phyloP scores from a whole-genome alignment of 2,113 vertebrate species.

The Junco hyemalis region DNA sequence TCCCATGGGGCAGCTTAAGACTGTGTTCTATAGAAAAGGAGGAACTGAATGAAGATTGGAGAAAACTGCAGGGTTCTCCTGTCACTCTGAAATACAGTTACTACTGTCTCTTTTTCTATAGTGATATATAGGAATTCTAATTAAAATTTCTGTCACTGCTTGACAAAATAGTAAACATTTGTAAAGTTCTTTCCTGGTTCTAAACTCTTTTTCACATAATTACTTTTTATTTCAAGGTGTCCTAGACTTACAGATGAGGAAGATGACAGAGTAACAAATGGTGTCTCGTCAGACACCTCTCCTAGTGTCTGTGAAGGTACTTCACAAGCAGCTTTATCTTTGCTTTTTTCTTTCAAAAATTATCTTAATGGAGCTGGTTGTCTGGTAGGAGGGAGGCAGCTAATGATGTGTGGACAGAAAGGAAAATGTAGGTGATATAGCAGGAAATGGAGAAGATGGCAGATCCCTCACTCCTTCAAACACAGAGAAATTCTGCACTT shows the following conservation, averaged over 20 bases:
- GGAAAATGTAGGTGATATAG: neutral
- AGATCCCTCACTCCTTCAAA: slow-evolving; percentile 34
- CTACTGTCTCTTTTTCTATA: neutral
- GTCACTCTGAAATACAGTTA: neutral
- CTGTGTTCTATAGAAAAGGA: neutral
- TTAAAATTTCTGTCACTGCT: neutral
- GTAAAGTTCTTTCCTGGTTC: neutral
- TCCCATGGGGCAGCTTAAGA: neutral
- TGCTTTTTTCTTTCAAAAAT: neutral
- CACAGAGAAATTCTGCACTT: slow-evolving; percentile 21
- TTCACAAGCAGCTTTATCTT: neutral
- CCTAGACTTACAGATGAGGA: neutral
- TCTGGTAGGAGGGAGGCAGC: neutral
- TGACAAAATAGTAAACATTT: neutral
- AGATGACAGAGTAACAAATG: neutral
- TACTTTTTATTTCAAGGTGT: neutral
- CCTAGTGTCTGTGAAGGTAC: neutral
- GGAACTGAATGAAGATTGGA: neutral
- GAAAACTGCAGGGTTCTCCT: neutral
- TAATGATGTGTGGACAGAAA: neutral
- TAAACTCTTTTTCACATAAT: neutral
- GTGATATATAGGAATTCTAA: neutral
- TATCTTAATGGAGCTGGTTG: neutral
- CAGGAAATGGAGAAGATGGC: neutral
- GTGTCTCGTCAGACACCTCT: neutral